phyloP scores from a whole-genome alignment of 2,113 vertebrate genomes.

The Rana temporaria region DNA sequence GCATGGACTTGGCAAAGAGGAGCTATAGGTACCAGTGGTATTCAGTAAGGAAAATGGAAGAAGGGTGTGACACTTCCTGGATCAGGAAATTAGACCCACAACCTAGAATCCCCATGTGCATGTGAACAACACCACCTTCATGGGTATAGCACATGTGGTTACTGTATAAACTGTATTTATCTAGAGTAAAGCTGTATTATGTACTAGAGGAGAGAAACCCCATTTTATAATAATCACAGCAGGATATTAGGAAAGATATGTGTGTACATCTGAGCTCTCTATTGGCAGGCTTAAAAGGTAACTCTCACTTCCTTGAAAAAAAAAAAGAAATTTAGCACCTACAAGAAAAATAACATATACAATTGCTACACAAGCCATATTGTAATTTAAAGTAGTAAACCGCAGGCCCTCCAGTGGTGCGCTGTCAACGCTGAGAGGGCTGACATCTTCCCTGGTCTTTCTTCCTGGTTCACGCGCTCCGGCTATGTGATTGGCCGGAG shows the following conservation, averaged over 20 bases:
- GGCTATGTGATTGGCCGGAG: too few species aligned
- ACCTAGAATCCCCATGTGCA: constrained; percentile 22
- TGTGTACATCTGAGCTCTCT: constrained; percentile 25
- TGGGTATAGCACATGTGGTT: background rate
- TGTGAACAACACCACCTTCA: constrained; percentile 45
- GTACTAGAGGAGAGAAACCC: background rate
- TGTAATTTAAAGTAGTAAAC: too few species aligned
- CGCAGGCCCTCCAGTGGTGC: too few species aligned
- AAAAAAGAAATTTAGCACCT: too few species aligned
- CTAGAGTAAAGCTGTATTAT: constrained; percentile 1
- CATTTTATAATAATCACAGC: constrained; percentile 27
- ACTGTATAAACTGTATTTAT: background rate
- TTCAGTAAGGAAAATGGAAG: constrained; percentile 22
- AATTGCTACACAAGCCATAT: too few species aligned
- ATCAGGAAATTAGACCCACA: constrained; percentile 49
- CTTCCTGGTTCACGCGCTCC: too few species aligned
- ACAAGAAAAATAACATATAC: too few species aligned
- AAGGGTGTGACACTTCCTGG: constrained; percentile 50
- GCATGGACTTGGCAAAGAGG: background rate
- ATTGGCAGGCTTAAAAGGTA: background rate
- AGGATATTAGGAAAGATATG: constrained; percentile 25
- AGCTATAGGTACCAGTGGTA: background rate
- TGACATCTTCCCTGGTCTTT: too few species aligned
- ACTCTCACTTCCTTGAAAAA: too few species aligned
- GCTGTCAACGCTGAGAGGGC: too few species aligned